phyloP scores from a whole-genome alignment of 2,888 invertebrate genomes.

The Leucophenga maculata region DNA sequence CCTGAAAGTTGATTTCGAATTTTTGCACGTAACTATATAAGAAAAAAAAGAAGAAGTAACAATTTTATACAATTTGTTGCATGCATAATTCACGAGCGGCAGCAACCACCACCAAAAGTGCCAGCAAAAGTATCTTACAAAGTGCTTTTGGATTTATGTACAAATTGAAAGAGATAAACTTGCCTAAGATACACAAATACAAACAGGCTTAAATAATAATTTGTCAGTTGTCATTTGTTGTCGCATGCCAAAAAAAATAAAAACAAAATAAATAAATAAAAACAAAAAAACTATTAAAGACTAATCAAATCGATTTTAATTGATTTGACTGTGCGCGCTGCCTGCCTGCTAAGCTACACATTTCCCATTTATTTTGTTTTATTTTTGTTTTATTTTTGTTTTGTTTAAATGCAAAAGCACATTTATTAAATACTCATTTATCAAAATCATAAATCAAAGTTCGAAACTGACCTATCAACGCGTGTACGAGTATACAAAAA shows the following conservation, averaged over 20 bases:
- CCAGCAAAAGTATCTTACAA: neutral
- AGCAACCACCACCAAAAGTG: slow-evolving; percentile 16
- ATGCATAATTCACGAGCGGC: slow-evolving; percentile 64
- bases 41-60: slow-evolving; percentile 47
- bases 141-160: slow-evolving; percentile 50
- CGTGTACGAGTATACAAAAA: too few relatives aligned
- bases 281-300: neutral
- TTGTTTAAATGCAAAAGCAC: slow-evolving; percentile 39
- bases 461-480: slow-evolving; percentile 21
- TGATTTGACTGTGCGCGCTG: neutral
- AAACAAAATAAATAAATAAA: too few relatives aligned
- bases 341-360: too few relatives aligned
- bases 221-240: slow-evolving; percentile 9
- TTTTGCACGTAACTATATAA: slow-evolving; percentile 65
- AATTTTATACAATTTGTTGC: slow-evolving; percentile 68
- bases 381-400: neutral
- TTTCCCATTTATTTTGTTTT: neutral
- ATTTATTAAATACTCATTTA: slow-evolving; percentile 65
- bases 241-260: neutral
- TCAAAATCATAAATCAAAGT: slow-evolving; percentile 61
- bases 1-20: slow-evolving; percentile 55
- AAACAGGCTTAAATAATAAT: slow-evolving; percentile 28
- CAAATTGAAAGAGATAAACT: slow-evolving; percentile 32
- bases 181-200: slow-evolving; percentile 30
- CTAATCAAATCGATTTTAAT: slow-evolving; percentile 1